These are phyloP conservation scores for Catharus minimus DNA, from an alignment of 2,113 vertebrate species.

Conservation along the genomic window DNA sequence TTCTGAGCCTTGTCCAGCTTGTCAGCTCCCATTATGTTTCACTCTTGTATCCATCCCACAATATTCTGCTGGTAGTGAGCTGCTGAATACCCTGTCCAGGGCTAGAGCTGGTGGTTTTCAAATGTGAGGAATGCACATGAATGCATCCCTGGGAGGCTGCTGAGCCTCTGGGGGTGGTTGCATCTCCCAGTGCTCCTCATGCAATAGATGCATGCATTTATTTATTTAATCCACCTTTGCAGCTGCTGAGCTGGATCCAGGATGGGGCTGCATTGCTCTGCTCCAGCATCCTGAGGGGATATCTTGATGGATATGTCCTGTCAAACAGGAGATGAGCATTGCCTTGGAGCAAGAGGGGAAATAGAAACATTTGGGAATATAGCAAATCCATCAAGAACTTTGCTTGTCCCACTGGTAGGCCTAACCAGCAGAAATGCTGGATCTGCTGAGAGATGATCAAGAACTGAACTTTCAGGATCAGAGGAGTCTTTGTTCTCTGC, in stretches of 20 bases:
- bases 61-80: neutral
- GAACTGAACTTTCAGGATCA: neutral
- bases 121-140: neutral
- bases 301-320: neutral
- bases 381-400: neutral
- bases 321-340: constrained; percentile 2
- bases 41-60: constrained; percentile 12
- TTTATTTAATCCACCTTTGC: neutral
- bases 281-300: neutral
- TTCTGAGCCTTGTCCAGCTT: constrained; percentile 83
- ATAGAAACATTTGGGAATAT: neutral
- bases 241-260: neutral
- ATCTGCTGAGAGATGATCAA: neutral
- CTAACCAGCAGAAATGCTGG: neutral
- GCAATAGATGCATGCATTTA: neutral
- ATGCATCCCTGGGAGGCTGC: neutral
- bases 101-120: neutral
- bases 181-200: neutral
- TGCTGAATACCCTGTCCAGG: neutral
- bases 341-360: neutral
- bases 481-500: neutral
- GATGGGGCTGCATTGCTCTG: neutral
- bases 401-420: neutral
- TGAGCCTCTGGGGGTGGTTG: neutral
- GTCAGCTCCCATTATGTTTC: constrained; percentile 85